These are phyloP conservation scores for Plagiodera versicolora DNA, from an alignment of 2,888 invertebrate genomes.

Conservation along the genomic window DNA sequence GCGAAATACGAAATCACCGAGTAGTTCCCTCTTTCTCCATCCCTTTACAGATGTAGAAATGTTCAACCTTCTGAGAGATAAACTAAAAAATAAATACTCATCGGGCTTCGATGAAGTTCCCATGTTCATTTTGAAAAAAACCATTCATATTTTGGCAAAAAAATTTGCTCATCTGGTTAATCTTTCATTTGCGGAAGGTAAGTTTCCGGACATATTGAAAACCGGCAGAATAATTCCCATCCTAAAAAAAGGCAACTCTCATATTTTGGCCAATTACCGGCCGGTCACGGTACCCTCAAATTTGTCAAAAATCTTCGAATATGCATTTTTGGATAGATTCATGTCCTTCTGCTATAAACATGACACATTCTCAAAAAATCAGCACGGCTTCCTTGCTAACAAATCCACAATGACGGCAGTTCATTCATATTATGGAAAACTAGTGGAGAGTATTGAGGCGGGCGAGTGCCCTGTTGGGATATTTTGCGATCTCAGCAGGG, in stretches of 20 bases:
- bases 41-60: not conserved
- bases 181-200: not conserved
- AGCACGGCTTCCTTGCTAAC: not conserved
- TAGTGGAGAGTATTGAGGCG: not conserved
- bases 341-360: not conserved
- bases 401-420: not conserved
- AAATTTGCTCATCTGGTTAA: not conserved
- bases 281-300: not conserved
- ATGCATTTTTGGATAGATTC: not conserved
- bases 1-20: not conserved
- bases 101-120: not conserved
- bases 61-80: not conserved
- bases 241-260: not conserved
- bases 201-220: not conserved
- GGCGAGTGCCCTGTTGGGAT: not conserved
- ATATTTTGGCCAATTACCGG: not conserved
- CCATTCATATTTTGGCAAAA: not conserved
- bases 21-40: not conserved
- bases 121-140: not conserved
- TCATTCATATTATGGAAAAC: too few species aligned
- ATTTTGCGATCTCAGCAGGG: too few species aligned
- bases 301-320: too few species aligned
- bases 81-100: not conserved
- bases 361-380: not conserved
- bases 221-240: not conserved